Evolutionary conservation across 2,888 invertebrate genomes (phyloP), one percentile per base, ranked within the genome.

Genomic region (Oconnorella tubifera): DNA sequence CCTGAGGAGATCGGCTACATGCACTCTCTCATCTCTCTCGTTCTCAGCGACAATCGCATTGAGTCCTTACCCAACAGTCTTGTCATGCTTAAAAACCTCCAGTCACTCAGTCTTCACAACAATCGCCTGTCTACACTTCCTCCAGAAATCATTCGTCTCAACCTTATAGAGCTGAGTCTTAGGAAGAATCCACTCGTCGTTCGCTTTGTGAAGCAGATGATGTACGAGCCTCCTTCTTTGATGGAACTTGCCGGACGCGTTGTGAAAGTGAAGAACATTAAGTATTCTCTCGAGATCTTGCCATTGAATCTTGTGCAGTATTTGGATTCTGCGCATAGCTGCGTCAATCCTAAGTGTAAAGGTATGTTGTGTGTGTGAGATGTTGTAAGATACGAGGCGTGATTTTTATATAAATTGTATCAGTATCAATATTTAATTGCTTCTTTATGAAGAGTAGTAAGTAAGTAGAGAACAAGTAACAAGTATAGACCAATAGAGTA

Each of bases 281-380:
- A 85, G 0, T 88, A 89, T 62, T 82, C 83, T 50, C 82, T 84
- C 0, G 86, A 87, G 1, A 91, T 90, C 72, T 82, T 98, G 56
- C 98, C 98, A 0, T 76, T 81, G 48, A 89, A 89, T 29, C 84
- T 98, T 62, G 80, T 88, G 3, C 86, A 88, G 56, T 99, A 98
- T 82, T 85, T 99, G 56, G 85, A 87, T 68, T 89, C 89, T 60
- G 96, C 94, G 2, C 92, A 94, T 78, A 89, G 90, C 75, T 99
- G 98, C 81, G 96, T 99, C 62, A 99, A 99, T 84, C 93, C 94
- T 1, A 90, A 91, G 78, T 98, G 97, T 83, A 91, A 88, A 88
- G 90, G 90, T 89, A 79, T 75, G 70, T 64, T 48, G n/a, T n/a
- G n/a, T n/a, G n/a, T n/a, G n/a, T n/a, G n/a, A n/a, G n/a, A n/a